Percentiles rank a stretch among this genome's conserved stretches.
Conservation (phyloP, 2,797 vertebrate genomes). For the Poecilia picta region DNA sequence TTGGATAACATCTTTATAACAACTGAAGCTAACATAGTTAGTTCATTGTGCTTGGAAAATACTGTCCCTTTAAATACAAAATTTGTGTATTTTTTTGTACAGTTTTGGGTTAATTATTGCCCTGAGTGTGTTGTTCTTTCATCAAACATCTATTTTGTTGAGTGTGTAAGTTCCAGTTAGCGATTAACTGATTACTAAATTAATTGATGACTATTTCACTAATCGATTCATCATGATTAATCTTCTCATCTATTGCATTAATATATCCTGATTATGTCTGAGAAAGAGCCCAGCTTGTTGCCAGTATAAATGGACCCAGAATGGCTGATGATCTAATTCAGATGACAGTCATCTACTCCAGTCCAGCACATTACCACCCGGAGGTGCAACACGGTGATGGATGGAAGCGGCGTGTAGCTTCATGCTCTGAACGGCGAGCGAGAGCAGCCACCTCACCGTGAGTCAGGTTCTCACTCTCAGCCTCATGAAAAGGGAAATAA, state of each 20-base stretch:
- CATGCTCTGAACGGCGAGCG: slow-evolving; percentile 19
- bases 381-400: slow-evolving; percentile 39
- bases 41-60: no score
- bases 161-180: no score
- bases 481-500: background rate
- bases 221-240: no score
- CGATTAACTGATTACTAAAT: no score
- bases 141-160: no score
- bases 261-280: background rate
- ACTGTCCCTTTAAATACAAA: no score
- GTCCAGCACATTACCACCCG: slow-evolving; percentile 4
- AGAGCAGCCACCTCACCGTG: slow-evolving; percentile 42
- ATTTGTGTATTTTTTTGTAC: no score
- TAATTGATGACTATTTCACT: no score
- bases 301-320: slow-evolving; percentile 43
- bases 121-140: no score
- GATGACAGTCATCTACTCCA: slow-evolving; percentile 10
- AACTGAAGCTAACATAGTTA: no score
- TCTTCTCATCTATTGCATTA: slow-evolving; percentile 13
- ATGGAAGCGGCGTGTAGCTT: slow-evolving; percentile 34
- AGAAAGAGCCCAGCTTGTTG: slow-evolving; percentile 18
- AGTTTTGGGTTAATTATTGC: background rate
- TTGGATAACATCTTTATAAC: no score
- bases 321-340: slow-evolving; percentile 30
- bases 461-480: slow-evolving; percentile 48